phyloP scores from a whole-genome alignment of 2,888 invertebrate genomes.

The Operophtera brumata region DNA sequence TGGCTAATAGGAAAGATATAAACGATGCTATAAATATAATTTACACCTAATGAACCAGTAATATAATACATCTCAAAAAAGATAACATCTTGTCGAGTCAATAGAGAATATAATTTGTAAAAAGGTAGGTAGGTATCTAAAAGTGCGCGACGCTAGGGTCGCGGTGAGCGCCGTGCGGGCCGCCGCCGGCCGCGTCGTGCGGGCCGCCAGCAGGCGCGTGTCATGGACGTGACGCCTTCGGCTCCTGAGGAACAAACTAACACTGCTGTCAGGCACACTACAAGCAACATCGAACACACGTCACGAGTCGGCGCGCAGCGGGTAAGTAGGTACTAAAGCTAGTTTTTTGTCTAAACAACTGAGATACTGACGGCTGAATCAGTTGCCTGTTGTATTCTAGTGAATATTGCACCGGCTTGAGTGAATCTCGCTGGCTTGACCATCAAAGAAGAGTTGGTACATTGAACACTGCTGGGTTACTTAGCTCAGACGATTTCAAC shows the following conservation, averaged over 20 bases:
- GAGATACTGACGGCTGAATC: too few species aligned
- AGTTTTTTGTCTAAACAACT: too few species aligned
- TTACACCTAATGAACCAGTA: conserved; percentile 65
- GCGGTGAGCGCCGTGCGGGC: conserved; percentile 25
- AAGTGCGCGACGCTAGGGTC: conserved; percentile 31
- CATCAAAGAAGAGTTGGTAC: too few species aligned
- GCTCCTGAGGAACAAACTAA: conserved; percentile 16
- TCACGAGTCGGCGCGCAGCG: too few species aligned
- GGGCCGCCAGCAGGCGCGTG: conserved; percentile 25
- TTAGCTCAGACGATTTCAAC: too few species aligned
- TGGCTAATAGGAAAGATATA: conserved; percentile 71
- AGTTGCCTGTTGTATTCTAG: too few species aligned
- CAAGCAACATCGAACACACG: too few species aligned
- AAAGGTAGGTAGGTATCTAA: conserved; percentile 47
- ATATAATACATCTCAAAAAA: conserved; percentile 78
- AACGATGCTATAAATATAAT: conserved; percentile 70
- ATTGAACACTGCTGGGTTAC: too few species aligned
- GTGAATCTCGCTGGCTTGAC: too few species aligned
- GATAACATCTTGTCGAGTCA: conserved; percentile 68
- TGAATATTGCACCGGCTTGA: too few species aligned
- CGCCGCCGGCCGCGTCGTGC: conserved; percentile 30
- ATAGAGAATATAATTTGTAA: conserved; percentile 69
- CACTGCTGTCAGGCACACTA: too few species aligned
- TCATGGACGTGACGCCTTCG: conserved; percentile 49
- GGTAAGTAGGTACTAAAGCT: too few species aligned